These are phyloP conservation scores for Meles meles DNA, from an alignment of 2,113 vertebrate genomes.

Conservation along the genomic window DNA sequence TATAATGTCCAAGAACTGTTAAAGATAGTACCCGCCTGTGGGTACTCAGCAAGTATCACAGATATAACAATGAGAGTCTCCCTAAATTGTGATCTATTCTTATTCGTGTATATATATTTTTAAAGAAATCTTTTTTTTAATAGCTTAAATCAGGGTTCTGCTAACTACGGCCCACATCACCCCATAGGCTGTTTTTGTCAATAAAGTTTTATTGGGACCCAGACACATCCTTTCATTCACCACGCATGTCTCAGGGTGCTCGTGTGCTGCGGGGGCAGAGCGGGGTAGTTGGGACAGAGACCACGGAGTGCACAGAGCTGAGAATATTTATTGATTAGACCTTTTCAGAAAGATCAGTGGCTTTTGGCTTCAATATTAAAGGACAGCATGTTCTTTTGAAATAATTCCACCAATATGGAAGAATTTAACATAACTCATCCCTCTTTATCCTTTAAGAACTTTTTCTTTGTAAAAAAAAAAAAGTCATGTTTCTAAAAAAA, in stretches of 20 bases:
- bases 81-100: neutral
- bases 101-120: neutral
- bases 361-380: neutral
- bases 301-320: neutral
- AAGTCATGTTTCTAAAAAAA: neutral
- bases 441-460: conserved; percentile 6
- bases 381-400: neutral
- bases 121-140: neutral
- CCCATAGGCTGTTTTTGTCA: neutral
- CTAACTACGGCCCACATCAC: too few species aligned
- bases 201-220: neutral
- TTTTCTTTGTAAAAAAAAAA: neutral
- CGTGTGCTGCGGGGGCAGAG: neutral
- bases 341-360: neutral
- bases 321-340: neutral
- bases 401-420: neutral
- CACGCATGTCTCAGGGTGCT: rapidly evolving
- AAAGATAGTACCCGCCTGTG: neutral
- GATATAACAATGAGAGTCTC: neutral
- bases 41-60: too few species aligned
- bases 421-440: neutral
- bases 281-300: neutral
- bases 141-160: neutral
- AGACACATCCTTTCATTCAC: rapidly evolving
- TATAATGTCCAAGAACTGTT: neutral